Evolutionary conservation across 2,888 invertebrate genomes (phyloP).

Genomic region (Dynastes grantii): DNA sequence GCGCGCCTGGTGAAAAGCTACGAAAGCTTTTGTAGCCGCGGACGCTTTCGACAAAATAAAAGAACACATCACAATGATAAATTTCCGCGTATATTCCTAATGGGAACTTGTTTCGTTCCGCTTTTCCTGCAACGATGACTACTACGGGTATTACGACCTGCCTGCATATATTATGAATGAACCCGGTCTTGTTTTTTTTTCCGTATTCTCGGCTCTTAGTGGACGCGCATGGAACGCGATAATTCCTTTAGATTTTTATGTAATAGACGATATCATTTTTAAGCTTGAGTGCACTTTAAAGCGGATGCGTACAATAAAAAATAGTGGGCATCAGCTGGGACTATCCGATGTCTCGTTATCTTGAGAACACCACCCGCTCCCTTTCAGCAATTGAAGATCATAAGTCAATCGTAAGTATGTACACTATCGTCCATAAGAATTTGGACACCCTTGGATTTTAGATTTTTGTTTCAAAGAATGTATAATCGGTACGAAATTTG

Average conservation of each 20-base stretch:
- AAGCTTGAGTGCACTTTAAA: neutral
- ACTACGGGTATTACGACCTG: neutral
- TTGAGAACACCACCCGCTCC: too few species aligned
- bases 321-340: too few species aligned
- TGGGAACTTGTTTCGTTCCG: constrained; percentile 5
- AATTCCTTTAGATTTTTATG: neutral
- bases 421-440: too few species aligned
- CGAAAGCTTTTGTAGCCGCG: constrained; percentile 9
- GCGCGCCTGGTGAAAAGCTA: neutral
- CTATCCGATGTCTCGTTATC: too few species aligned
- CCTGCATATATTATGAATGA: neutral
- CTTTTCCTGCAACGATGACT: neutral
- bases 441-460: too few species aligned
- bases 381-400: too few species aligned
- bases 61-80: constrained; percentile 16
- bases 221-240: neutral
- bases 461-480: too few species aligned
- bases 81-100: constrained; percentile 29
- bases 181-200: neutral
- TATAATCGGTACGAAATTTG: too few species aligned
- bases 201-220: neutral
- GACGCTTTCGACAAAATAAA: constrained; percentile 10
- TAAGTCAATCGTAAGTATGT: too few species aligned
- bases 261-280: neutral
- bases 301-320: too few species aligned